phyloP scores from a whole-genome alignment of 1,140 invertebrate genomes.

The Spodoptera frugiperda region DNA sequence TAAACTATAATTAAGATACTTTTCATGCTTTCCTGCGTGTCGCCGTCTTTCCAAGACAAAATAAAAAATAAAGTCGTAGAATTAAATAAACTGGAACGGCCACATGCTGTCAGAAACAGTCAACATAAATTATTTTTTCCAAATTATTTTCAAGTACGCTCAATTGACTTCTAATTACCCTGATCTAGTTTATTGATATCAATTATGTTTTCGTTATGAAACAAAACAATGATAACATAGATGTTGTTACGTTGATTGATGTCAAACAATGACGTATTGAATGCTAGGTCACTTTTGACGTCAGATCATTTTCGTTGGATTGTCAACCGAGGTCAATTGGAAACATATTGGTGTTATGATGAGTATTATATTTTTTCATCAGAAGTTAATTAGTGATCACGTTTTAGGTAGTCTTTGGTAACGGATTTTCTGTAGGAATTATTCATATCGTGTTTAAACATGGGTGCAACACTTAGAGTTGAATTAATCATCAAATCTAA shows the following conservation, averaged over 20 bases:
- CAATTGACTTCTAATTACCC: conserved; percentile 28
- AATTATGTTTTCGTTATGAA: conserved; percentile 27
- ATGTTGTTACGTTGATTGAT: conserved; percentile 19
- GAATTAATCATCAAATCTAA: too few species aligned
- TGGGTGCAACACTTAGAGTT: too few species aligned
- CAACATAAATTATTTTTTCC: neutral
- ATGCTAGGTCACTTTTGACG: conserved; percentile 8
- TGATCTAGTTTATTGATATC: conserved; percentile 31
- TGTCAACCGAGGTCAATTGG: conserved; percentile 14
- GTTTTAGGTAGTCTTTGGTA: too few species aligned
- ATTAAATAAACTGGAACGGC: too few species aligned
- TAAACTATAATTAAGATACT: too few species aligned
- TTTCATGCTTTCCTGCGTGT: too few species aligned
- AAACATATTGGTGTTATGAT: neutral
- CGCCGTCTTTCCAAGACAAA: too few species aligned
- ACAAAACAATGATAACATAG: conserved; percentile 25
- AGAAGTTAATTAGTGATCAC: too few species aligned
- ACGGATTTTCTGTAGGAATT: too few species aligned
- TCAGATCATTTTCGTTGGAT: conserved; percentile 7
- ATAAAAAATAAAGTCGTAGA: too few species aligned
- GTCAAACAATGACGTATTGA: conserved; percentile 26
- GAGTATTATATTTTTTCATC: neutral
- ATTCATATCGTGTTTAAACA: too few species aligned
- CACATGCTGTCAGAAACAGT: too few species aligned
- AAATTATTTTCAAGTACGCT: neutral